Conservation (phyloP, 2,797 vertebrate species). For the Alcedo quadribrachys region DNA sequence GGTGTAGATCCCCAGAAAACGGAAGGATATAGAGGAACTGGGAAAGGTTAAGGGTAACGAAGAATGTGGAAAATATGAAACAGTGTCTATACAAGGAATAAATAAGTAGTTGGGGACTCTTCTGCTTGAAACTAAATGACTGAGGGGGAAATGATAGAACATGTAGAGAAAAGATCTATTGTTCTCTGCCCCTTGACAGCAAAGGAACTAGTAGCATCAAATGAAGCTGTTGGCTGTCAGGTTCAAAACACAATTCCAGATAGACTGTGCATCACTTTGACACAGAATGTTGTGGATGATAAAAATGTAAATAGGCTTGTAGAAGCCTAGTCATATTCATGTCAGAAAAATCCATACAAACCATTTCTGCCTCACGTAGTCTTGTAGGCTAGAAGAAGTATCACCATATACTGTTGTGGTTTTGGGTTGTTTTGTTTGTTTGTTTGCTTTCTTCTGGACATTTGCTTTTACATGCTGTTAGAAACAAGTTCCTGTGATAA, state of each 20-base stretch:
- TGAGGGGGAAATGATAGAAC: slow-evolving; percentile 16
- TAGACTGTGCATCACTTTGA: slow-evolving; percentile 7
- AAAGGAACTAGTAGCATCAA: slow-evolving; percentile 28
- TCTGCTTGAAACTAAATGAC: slow-evolving; percentile 18
- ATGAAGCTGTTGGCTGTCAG: slow-evolving; percentile 56
- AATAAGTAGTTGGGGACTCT: not conserved
- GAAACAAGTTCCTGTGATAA: not conserved
- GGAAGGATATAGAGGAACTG: not conserved
- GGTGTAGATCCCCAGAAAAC: not conserved
- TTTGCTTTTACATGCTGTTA: not conserved
- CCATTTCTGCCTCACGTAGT: not conserved
- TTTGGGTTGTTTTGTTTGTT: not conserved
- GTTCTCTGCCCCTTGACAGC: slow-evolving; percentile 19
- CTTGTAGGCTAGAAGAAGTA: not conserved
- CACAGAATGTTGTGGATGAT: slow-evolving; percentile 8
- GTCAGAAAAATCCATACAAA: slow-evolving; percentile 42
- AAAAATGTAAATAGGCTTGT: slow-evolving; percentile 50
- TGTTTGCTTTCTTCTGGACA: not conserved
- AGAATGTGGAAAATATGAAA: not conserved
- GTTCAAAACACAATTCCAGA: slow-evolving; percentile 37
- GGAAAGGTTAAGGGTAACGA: not conserved
- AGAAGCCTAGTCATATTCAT: slow-evolving; percentile 31
- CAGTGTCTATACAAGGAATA: not conserved
- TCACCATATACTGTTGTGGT: not conserved
- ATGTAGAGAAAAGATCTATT: not conserved